Evolutionary conservation across 2,888 invertebrate species (phyloP), one percentile per base, ranked within the genome.

Genomic region (Colletes collaris): DNA sequence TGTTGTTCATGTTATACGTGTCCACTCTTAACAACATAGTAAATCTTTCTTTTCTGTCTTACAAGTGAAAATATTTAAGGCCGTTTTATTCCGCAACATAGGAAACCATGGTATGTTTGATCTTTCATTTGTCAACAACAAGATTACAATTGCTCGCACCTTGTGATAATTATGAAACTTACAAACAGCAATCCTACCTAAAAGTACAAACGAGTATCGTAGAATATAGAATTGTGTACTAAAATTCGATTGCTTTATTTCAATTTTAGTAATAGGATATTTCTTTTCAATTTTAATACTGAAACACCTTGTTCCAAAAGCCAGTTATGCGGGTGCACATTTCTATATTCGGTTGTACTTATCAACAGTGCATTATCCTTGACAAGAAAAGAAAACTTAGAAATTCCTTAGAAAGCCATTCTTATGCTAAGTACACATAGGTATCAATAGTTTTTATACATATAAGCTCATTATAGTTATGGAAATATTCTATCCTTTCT

Each of bases 381-480:
- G 62, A 72, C 65, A 69, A 71, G 52, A 66, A 79, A 76, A 71
- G 76, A 75, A 83, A 72, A 73, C 58, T 63, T 73, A 85, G 76
- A 86, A 88, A 85, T 77, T 83, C 81, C 86, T 87, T 85, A 85
- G 87, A 90, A 92, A 89, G 90, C 88, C 87, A 87, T 87, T 88
- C 90, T 92, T 90, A 92, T 86, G 49, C 85, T 92, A 92, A 88
- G 88, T 93, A 92, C 92, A 92, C 90, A 92, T 92, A 92, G 89
- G 90, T 92, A 92, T 91, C 89, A 87, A 90, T 92, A 92, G 82
- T 90, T 87, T 90, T 92, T 92, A 93, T 91, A 92, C 86, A 80
- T 91, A 92, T 92, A 93, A 93, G 92, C 92, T 93, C 92, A 93
- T 92, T 92, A 92, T 88, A 91, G 87, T 92, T 91, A 90, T 89